Conservation (phyloP, 2,888 invertebrate genomes). For the Epiblema foenella region DNA sequence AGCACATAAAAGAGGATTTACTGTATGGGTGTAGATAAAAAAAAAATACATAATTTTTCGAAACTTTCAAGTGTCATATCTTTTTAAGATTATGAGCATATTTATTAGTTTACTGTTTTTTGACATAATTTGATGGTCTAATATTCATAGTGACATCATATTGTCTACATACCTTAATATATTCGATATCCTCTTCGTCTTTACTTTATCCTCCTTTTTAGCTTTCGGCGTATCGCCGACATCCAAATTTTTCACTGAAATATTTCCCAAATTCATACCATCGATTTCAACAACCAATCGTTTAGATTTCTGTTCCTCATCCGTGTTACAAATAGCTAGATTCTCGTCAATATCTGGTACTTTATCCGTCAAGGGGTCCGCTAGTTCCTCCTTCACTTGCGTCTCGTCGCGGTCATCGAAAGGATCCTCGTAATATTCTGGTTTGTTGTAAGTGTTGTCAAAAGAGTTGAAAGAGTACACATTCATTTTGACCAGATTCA, state of each 20-base stretch:
- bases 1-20: no score
- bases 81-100: no score
- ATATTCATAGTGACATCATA: no score
- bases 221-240: not conserved
- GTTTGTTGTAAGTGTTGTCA: not conserved
- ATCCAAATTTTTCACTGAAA: constrained; percentile 13
- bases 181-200: constrained; percentile 16
- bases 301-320: not conserved
- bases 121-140: no score
- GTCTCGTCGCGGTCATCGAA: constrained; percentile 18
- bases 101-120: no score
- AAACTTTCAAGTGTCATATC: no score
- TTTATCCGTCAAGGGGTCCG: constrained; percentile 15
- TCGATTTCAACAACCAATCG: constrained; percentile 27
- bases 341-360: not conserved
- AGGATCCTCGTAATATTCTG: constrained; percentile 3
- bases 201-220: constrained; percentile 4
- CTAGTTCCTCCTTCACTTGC: constrained; percentile 3
- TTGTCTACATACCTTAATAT: constrained; percentile 10
- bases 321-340: not conserved
- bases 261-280: constrained; percentile 19
- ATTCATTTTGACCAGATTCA: constrained; percentile 10
- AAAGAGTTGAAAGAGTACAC: constrained; percentile 16
- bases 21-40: no score
- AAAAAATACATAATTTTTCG: no score